Evolutionary conservation across 1,140 invertebrate species (phyloP).

Genomic region (Papilio machaon): DNA sequence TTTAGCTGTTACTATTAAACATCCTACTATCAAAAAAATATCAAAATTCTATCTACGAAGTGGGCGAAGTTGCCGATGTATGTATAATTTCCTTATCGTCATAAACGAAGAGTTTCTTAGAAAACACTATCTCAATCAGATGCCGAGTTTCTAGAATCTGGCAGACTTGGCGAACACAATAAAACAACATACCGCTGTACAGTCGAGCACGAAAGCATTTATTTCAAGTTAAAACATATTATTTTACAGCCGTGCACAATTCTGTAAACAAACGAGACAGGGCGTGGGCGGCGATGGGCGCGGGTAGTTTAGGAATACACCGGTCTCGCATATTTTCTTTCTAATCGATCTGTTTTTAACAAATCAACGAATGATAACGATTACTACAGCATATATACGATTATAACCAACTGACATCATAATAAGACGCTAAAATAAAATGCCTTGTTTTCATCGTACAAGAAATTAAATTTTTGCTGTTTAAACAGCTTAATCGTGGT

Average conservation of each 20-base stretch:
- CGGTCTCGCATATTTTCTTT: slow-evolving; percentile 52
- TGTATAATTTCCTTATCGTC: background rate
- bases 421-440: background rate
- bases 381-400: background rate
- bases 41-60: no score
- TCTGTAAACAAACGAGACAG: slow-evolving; percentile 73
- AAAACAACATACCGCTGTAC: slow-evolving; percentile 70
- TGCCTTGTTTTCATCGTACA: background rate
- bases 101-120: slow-evolving; percentile 2
- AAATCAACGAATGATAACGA: slow-evolving; percentile 10
- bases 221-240: slow-evolving; percentile 77
- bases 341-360: slow-evolving; percentile 38
- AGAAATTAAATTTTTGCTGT: no score
- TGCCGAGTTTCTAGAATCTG: slow-evolving; percentile 15
- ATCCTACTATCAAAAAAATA: no score
- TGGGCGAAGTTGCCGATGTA: no score
- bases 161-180: slow-evolving; percentile 55
- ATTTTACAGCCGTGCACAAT: slow-evolving; percentile 70
- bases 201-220: slow-evolving; percentile 67
- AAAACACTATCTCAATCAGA: background rate
- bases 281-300: slow-evolving; percentile 55
- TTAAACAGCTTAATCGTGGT: no score
- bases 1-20: no score
- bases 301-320: slow-evolving; percentile 66
- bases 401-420: background rate